Evolutionary conservation across 2,113 vertebrate species (phyloP).

Genomic region (Perccottus glenii): DNA sequence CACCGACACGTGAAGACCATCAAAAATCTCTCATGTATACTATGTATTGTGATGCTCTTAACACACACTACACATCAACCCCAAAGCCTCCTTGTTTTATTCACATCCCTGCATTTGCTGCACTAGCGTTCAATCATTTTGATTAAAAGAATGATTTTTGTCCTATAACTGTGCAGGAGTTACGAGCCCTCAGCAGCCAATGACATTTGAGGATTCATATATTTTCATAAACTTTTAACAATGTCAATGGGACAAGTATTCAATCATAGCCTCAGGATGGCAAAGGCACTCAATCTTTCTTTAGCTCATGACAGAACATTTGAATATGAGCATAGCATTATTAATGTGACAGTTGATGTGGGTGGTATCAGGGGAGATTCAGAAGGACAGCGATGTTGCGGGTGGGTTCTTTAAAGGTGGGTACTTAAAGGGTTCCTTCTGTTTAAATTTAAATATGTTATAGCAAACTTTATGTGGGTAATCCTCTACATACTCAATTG

Average conservation of each 20-base stretch:
- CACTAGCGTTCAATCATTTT: conserved; percentile 96
- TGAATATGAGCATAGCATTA: conserved; percentile 94
- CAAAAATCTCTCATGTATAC: conserved; percentile 38
- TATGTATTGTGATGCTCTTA: neutral
- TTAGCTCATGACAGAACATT: conserved; percentile 94
- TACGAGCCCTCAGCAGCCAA: conserved; percentile 86
- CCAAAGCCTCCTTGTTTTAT: conserved; percentile 57
- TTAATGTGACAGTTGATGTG: conserved; percentile 89
- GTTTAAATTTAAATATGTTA: conserved; percentile 8
- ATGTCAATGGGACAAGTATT: conserved; percentile 97
- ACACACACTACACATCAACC: conserved; percentile 24
- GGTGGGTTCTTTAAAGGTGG: conserved; percentile 48
- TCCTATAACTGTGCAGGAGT: conserved; percentile 91
- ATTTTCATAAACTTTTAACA: conserved; percentile 98
- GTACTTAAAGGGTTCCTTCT: conserved; percentile 3
- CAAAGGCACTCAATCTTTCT: conserved; percentile 93
- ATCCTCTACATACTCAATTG: too few species aligned
- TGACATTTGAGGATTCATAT: conserved; percentile 93
- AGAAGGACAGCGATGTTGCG: conserved; percentile 64
- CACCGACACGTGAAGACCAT: conserved; percentile 26
- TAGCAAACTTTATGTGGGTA: conserved; percentile 5
- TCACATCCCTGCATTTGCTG: conserved; percentile 89
- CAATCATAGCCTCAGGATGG: conserved; percentile 92
- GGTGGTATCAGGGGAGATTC: conserved; percentile 79
- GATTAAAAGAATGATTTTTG: conserved; percentile 98